Base-by-base conservation (phyloP, 2,888 invertebrate genomes). In the Candidula unifasciata region DNA sequence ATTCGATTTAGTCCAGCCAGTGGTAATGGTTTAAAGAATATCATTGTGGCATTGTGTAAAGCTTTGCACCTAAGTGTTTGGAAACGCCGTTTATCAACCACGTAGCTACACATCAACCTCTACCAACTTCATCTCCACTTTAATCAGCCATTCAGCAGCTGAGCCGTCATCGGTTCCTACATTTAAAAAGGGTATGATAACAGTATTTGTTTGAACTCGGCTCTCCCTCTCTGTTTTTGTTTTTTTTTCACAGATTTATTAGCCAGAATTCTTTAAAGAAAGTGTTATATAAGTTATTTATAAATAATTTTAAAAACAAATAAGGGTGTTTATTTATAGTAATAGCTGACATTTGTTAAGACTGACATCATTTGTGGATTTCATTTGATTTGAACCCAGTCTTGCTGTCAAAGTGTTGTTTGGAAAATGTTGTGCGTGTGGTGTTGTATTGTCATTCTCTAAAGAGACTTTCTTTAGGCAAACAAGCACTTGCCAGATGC, bases 131-230 rank as follows among this genome's bases (percentile, higher is more conserved):
- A 77, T 83, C 77, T 74, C 44, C 82, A 82, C 44, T 71, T 24
- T 82, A 52, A 60, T 57, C 82, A 82, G n/a, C 71, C 77, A 83
- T 57, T 69, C 69, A 54, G 69, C 81, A 44, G 13, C 76, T 54
- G 57, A 66, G 52, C 44, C 71, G 10, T 76, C 77, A 54, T 5
- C 57, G 77, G 68, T 83, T 57, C 69, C 83, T 83, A 54, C 77
- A 27, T 83, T 78, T 71, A 69, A 83, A 52, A 83, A 78, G 44
- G 83, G 77, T 83, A 82, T 76, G 76, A 52, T 74, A 44, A 82
- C 44, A 80, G 52, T 80, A 52, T 82, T 68, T 44, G 44, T 44
- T 44, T n/a, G 27, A n/a, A 37, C 21, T 74, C 35, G 21, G 30
- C 30, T 77, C 27, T 77, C 10, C n/a, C 21, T 54, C 27, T 77